phyloP scores from a whole-genome alignment of 1,140 invertebrate species.

The Drosophila gunungcola region DNA sequence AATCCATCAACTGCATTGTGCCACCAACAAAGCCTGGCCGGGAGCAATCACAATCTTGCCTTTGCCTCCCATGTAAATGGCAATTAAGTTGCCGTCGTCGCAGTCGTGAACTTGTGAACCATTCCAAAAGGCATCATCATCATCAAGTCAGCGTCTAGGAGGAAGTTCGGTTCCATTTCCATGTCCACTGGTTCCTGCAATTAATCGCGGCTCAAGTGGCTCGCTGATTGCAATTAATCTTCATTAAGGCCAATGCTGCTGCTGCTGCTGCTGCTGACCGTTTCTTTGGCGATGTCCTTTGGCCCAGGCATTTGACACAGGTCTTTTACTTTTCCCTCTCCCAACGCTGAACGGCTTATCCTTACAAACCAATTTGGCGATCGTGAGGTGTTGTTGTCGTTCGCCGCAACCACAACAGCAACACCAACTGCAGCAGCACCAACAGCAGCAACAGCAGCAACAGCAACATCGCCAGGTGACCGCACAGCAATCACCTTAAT shows the following conservation, averaged over 20 bases:
- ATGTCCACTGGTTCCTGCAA: conserved; percentile 69
- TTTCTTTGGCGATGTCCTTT: conserved; percentile 44
- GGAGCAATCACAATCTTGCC: conserved; percentile 52
- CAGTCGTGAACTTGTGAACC: conserved; percentile 79
- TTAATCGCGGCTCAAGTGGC: conserved; percentile 82
- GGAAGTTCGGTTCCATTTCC: conserved; percentile 73
- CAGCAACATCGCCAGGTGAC: conserved; percentile 67
- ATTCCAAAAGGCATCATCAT: conserved; percentile 56
- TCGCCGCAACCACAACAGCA: conserved; percentile 42
- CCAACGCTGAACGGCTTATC: conserved; percentile 48
- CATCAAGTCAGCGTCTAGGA: conserved; percentile 45
- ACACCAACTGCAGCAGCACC: conserved; percentile 4
- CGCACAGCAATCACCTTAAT: conserved; percentile 83
- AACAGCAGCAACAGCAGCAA: conserved; percentile 11
- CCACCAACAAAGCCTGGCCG: conserved; percentile 71
- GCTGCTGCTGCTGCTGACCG: conserved; percentile 6
- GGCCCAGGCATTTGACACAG: conserved; percentile 52
- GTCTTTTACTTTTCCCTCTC: conserved; percentile 22
- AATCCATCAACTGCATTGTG: conserved; percentile 72
- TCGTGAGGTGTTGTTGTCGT: conserved; percentile 73
- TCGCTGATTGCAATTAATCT: conserved; percentile 84
- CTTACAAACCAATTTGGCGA: conserved; percentile 81
- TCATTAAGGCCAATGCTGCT: conserved; percentile 67
- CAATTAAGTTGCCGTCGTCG: conserved; percentile 79
- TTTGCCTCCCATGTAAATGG: conserved; percentile 71